Evolutionary conservation across 2,113 vertebrate genomes (phyloP), one percentile per base, ranked within the genome.

Genomic region (Lophotis ruficrista): DNA sequence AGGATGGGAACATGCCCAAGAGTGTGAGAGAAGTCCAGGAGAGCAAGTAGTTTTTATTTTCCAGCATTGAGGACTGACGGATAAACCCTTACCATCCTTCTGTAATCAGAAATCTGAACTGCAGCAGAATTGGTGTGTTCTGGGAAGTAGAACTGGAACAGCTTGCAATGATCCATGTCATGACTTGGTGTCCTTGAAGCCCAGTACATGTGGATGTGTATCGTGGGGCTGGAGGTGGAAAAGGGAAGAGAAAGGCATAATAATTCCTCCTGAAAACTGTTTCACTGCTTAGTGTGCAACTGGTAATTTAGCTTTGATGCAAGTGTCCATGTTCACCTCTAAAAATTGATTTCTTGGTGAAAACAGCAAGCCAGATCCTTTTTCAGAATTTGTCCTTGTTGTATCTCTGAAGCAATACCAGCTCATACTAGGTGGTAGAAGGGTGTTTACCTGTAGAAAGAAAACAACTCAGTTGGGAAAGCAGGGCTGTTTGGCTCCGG

Each of bases 181-280:
- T 43, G 25, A 6, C 14, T 68, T 28, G 57, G 18, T 80, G 50
- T 12, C 2, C 8, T 54, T 14, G 48, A 47, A 88, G 66, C 33
- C 43, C 43, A 24, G 13, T 38, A 31, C 8, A 5, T 0, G 0
- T 10, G 28, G 54, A 19, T 58, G 6, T 37, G 2, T 17, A 0
- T 24, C 45, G 31, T 27, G 66, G 38, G 53, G 17, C 57, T 88
- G 28, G 48, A 78, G n/a, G 27, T 81, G 33, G 19, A 23, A 50
- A 13, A 28, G 8, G 14, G 41, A 33, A n/a, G 4, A 47, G 12
- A 25, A 48, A 18, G 24, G 16, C 3, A 1, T 38, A 31, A 4
- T 14, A 73, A 35, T 70, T 69, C 64, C 28, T 81, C 24, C 60
- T 69, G 57, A 69, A 27, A 0, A 0, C 38, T 48, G 8, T 64